Evolutionary conservation across 2,888 invertebrate genomes (phyloP).

Genomic region (Trilocha varians): DNA sequence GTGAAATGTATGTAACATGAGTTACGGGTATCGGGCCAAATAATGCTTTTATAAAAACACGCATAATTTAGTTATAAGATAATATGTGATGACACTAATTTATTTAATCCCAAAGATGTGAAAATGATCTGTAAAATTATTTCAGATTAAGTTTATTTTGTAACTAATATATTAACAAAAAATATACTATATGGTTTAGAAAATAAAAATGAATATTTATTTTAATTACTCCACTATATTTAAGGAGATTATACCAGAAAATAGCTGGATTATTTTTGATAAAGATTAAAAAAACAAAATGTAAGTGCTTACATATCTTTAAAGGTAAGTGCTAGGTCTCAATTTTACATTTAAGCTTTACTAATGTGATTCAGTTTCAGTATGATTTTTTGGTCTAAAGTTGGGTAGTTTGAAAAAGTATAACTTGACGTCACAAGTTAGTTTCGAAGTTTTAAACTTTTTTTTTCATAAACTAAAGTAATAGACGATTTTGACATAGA

Average conservation of each 20-base stretch:
- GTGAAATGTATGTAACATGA: background rate
- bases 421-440: too few relatives aligned
- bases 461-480: too few relatives aligned
- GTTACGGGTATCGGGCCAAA: conserved; percentile 13
- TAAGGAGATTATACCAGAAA: too few relatives aligned
- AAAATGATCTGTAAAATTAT: background rate
- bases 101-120: background rate
- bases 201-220: too few relatives aligned
- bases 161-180: background rate
- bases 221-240: too few relatives aligned
- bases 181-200: too few relatives aligned
- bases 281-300: background rate
- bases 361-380: conserved; percentile 9
- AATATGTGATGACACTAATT: background rate
- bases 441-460: too few relatives aligned
- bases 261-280: too few relatives aligned
- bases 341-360: conserved; percentile 29
- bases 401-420: too few relatives aligned
- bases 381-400: too few relatives aligned
- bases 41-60: background rate
- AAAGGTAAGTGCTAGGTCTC: conserved; percentile 10
- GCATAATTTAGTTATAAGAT: conserved; percentile 1
- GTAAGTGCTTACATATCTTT: background rate
- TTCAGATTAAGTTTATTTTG: background rate
- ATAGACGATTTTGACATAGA: too few relatives aligned